Conservation (phyloP, 2,113 vertebrate genomes). For the Pedetes capensis region DNA sequence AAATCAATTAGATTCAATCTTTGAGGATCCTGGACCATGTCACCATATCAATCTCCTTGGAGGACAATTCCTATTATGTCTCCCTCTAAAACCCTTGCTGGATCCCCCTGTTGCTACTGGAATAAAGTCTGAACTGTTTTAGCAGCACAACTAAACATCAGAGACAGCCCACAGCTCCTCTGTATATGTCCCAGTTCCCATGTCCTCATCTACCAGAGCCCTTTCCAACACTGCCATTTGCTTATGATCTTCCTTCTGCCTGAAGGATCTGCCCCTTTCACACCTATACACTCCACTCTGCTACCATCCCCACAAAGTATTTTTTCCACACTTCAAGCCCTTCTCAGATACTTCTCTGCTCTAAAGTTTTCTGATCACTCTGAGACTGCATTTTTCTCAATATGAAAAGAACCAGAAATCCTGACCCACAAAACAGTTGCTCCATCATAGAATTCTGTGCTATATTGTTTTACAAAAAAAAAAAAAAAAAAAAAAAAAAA, state of each 20-base stretch:
- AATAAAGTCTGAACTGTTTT: not conserved
- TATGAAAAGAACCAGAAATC: not conserved
- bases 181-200: not conserved
- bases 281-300: not conserved
- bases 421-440: not conserved
- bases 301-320: not conserved
- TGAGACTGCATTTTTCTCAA: not conserved
- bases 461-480: not conserved
- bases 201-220: not conserved
- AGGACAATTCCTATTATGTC: not conserved
- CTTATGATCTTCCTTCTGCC: not conserved
- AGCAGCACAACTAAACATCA: not conserved
- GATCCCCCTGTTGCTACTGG: not conserved
- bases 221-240: not conserved
- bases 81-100: not conserved
- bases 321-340: not conserved
- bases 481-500: not conserved
- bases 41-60: constrained; percentile 16
- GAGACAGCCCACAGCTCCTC: not conserved
- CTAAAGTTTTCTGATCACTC: constrained; percentile 11
- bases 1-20: constrained; percentile 34
- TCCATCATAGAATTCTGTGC: not conserved
- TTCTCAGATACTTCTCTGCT: not conserved
- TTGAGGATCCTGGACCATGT: not conserved
- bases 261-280: not conserved